These are phyloP conservation scores for Oligia fasciuncula DNA, from an alignment of 2,888 invertebrate genomes.

Conservation along the genomic window DNA sequence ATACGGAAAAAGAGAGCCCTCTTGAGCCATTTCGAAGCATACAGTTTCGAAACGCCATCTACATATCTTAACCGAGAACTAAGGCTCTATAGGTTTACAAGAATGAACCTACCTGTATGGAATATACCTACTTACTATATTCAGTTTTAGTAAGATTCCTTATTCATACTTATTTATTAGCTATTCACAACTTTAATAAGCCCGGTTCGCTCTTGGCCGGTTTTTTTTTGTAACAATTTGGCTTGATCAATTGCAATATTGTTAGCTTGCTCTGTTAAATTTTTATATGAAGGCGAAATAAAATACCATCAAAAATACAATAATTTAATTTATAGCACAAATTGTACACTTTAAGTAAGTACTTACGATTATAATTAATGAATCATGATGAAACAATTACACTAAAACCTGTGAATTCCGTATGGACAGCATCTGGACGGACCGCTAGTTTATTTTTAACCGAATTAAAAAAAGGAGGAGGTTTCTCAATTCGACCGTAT, in stretches of 20 bases:
- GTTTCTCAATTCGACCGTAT: too few relatives aligned
- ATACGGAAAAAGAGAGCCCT: too few relatives aligned
- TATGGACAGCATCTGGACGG: constrained; percentile 68
- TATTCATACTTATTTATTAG: too few relatives aligned
- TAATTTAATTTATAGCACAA: constrained; percentile 46
- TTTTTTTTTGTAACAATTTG: neutral
- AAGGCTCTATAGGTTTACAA: too few relatives aligned
- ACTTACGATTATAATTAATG: constrained; percentile 26
- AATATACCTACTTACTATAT: too few relatives aligned
- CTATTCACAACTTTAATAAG: neutral
- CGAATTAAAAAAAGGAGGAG: too few relatives aligned
- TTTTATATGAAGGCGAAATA: neutral
- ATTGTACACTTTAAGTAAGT: constrained; percentile 32
- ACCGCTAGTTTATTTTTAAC: constrained; percentile 37
- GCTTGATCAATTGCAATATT: neutral
- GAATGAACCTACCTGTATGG: too few relatives aligned
- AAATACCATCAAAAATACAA: constrained; percentile 32
- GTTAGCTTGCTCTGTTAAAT: neutral
- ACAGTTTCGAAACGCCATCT: too few relatives aligned
- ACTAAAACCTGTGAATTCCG: constrained; percentile 36
- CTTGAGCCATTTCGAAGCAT: too few relatives aligned
- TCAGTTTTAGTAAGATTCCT: too few relatives aligned
- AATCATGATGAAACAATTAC: constrained; percentile 20
- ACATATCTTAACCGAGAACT: too few relatives aligned
- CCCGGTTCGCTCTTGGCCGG: neutral